phyloP scores from a whole-genome alignment of 1,140 invertebrate genomes.

The Platyscapa corneri region DNA sequence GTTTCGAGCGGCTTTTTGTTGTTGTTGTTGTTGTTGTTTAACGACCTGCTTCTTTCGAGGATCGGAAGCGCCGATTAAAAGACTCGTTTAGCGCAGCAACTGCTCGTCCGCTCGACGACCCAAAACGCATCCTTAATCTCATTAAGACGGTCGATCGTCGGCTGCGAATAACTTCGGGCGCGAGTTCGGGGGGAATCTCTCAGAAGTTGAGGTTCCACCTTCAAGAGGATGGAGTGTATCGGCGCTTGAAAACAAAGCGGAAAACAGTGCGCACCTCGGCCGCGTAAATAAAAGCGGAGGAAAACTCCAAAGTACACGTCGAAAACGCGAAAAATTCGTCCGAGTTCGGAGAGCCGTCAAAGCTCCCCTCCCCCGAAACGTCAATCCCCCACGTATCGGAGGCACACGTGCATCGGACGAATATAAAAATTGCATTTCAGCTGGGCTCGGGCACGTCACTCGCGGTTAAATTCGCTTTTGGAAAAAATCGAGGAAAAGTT shows the following conservation, averaged over 20 bases:
- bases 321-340: neutral
- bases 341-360: constrained; percentile 16
- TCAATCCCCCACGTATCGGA: constrained; percentile 36
- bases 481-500: constrained; percentile 6
- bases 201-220: no score
- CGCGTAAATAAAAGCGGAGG: neutral
- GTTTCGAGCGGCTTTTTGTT: neutral
- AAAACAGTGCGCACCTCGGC: constrained; percentile 1
- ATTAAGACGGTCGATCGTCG: no score
- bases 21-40: neutral
- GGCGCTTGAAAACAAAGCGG: neutral
- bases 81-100: neutral
- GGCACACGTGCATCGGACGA: neutral
- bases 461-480: constrained; percentile 38
- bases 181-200: no score
- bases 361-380: neutral
- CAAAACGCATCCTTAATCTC: no score
- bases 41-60: neutral
- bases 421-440: constrained; percentile 43
- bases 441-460: neutral
- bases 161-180: no score
- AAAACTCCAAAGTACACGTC: neutral
- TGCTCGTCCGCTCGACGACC: no score
- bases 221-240: no score
- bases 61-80: neutral